phyloP scores from a whole-genome alignment of 2,888 invertebrate genomes.

The Acleris sparsana region DNA sequence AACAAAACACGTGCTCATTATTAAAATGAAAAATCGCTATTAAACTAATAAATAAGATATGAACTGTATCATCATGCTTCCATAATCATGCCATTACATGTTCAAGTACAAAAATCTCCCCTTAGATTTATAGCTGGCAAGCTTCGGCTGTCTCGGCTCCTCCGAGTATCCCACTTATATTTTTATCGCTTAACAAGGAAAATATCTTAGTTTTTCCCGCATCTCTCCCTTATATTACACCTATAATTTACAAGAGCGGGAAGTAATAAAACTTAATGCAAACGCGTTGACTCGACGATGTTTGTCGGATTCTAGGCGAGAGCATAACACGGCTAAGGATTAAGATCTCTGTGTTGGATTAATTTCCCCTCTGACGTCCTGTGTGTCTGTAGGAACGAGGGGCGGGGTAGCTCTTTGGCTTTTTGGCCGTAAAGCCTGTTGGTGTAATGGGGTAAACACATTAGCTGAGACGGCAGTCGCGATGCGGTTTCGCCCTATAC shows the following conservation, averaged over 20 bases:
- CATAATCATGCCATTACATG: slow-evolving; percentile 28
- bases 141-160: slow-evolving; percentile 44
- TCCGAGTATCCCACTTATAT: slow-evolving; percentile 53
- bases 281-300: slow-evolving; percentile 67
- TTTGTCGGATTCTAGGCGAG: slow-evolving; percentile 70
- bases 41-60: not conserved
- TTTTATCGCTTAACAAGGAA: slow-evolving; percentile 65
- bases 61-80: slow-evolving; percentile 12
- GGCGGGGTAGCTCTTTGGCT: slow-evolving; percentile 48
- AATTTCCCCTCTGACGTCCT: slow-evolving; percentile 42
- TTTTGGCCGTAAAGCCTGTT: slow-evolving; percentile 58
- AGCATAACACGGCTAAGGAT: slow-evolving; percentile 57
- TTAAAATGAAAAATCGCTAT: too few relatives aligned
- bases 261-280: slow-evolving; percentile 80
- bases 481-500: slow-evolving; percentile 58
- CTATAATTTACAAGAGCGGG: slow-evolving; percentile 74
- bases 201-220: slow-evolving; percentile 57
- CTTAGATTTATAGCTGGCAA: slow-evolving; percentile 30
- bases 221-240: slow-evolving; percentile 61
- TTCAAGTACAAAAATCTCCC: slow-evolving; percentile 14
- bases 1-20: too few relatives aligned
- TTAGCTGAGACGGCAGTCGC: slow-evolving; percentile 60
- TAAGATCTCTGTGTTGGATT: slow-evolving; percentile 49
- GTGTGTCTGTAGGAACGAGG: slow-evolving; percentile 42
- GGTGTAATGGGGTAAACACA: slow-evolving; percentile 76